These are phyloP conservation scores for Rhinolophus ferrumequinum DNA, from an alignment of 2,113 vertebrate genomes.

Conservation along the genomic window DNA sequence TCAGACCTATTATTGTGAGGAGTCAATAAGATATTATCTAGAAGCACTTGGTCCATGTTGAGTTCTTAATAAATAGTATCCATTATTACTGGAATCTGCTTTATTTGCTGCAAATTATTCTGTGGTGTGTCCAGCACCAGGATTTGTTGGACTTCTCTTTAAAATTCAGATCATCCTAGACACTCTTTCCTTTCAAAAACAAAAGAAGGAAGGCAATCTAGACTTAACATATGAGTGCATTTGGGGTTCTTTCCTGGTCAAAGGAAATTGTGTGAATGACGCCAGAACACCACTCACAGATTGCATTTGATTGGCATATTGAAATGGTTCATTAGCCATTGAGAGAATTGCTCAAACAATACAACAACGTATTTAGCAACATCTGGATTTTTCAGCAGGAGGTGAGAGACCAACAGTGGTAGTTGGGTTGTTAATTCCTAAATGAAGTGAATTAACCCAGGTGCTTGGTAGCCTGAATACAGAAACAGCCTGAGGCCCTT, in stretches of 20 bases:
- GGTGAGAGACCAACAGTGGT: background rate
- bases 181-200: background rate
- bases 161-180: background rate
- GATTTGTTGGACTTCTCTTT: background rate
- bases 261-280: background rate
- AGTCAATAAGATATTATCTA: background rate
- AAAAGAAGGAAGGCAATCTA: background rate
- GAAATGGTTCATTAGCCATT: constrained; percentile 42
- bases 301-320: constrained; percentile 36
- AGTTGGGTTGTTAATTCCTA: constrained; percentile 43
- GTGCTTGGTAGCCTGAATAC: background rate
- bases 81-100: background rate
- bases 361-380: constrained; percentile 55
- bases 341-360: constrained; percentile 40
- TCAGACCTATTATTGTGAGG: background rate
- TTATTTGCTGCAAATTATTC: background rate
- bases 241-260: background rate
- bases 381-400: constrained; percentile 24
- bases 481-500: constrained; percentile 22
- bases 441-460: constrained; percentile 56
- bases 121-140: background rate
- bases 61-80: background rate
- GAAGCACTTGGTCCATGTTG: background rate
- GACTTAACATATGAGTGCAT: background rate
- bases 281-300: constrained; percentile 13